phyloP scores from a whole-genome alignment of 1,140 invertebrate species.

The Aphelenchoides fujianensis region DNA sequence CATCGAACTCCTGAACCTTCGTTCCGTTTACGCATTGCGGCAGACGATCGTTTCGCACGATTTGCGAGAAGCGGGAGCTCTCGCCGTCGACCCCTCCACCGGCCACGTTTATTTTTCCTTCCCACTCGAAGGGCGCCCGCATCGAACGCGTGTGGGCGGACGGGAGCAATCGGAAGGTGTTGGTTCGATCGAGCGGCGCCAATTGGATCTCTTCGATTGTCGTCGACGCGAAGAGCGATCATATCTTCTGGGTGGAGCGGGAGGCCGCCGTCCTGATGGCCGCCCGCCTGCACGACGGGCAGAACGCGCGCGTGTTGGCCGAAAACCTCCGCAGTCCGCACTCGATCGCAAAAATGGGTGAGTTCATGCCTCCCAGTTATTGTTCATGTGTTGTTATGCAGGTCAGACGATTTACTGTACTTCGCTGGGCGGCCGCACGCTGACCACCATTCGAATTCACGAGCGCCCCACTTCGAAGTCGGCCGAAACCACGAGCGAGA shows the following conservation, averaged over 20 bases:
- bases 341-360: slow-evolving; percentile 31
- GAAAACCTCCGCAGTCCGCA: slow-evolving; percentile 27
- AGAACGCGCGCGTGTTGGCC: slow-evolving; percentile 17
- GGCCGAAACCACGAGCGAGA: slow-evolving; percentile 15
- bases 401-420: slow-evolving; percentile 24
- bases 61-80: slow-evolving; percentile 18
- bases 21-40: neutral
- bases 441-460: slow-evolving; percentile 18
- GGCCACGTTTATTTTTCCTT: slow-evolving; percentile 30
- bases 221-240: slow-evolving; percentile 8
- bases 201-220: slow-evolving; percentile 20
- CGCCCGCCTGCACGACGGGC: neutral
- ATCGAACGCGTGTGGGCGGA: slow-evolving; percentile 34
- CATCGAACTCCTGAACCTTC: slow-evolving; percentile 23
- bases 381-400: slow-evolving; percentile 21
- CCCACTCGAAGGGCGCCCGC: slow-evolving; percentile 12
- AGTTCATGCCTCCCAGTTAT: neutral
- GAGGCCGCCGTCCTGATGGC: neutral
- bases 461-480: neutral
- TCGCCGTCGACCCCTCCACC: slow-evolving; percentile 22
- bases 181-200: slow-evolving; percentile 4
- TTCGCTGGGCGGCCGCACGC: slow-evolving; percentile 23
- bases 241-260: slow-evolving; percentile 12
- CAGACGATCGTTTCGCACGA: slow-evolving; percentile 11
- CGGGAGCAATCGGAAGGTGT: slow-evolving; percentile 26